phyloP scores from a whole-genome alignment of 1,140 invertebrate genomes.

The Eurytemora carolleeae region DNA sequence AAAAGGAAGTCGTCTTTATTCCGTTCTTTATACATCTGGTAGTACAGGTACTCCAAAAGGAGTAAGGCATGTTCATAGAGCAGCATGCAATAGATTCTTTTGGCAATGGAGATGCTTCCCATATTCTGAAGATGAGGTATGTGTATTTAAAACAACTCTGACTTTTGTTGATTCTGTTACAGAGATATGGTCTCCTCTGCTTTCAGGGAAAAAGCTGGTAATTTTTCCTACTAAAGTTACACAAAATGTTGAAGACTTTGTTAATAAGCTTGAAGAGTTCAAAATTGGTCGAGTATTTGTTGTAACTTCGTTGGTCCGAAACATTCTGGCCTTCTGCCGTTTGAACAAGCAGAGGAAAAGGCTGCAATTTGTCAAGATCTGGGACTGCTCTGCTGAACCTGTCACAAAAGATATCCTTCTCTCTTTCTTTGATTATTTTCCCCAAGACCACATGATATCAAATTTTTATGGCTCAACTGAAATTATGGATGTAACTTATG shows the following conservation, averaged over 20 bases:
- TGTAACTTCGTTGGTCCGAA: neutral
- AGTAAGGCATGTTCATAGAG: slow-evolving; percentile 21
- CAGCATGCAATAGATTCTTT: slow-evolving; percentile 50
- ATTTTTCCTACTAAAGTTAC: slow-evolving; percentile 34
- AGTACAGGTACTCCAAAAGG: slow-evolving; percentile 20
- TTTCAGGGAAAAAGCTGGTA: slow-evolving; percentile 43
- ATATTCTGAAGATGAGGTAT: slow-evolving; percentile 35
- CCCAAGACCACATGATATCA: neutral
- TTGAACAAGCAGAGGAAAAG: neutral
- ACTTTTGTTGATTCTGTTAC: slow-evolving; percentile 69
- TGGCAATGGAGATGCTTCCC: slow-evolving; percentile 67
- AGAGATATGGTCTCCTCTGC: slow-evolving; percentile 60
- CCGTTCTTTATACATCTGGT: slow-evolving; percentile 22
- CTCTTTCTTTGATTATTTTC: neutral
- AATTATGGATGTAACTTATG: neutral
- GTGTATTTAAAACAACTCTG: slow-evolving; percentile 65
- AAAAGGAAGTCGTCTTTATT: neutral
- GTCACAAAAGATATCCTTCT: neutral
- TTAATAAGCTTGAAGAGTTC: slow-evolving; percentile 41
- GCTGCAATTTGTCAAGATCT: neutral
- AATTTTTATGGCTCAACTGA: neutral
- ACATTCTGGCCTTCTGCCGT: neutral
- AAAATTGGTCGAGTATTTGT: slow-evolving; percentile 1
- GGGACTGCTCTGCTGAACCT: neutral
- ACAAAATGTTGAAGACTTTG: slow-evolving; percentile 32